A percentile compares a stretch with the other conserved stretches of the same genome.
Conservation (phyloP, 2,113 vertebrate genomes). For the Alexandromys fortis region DNA sequence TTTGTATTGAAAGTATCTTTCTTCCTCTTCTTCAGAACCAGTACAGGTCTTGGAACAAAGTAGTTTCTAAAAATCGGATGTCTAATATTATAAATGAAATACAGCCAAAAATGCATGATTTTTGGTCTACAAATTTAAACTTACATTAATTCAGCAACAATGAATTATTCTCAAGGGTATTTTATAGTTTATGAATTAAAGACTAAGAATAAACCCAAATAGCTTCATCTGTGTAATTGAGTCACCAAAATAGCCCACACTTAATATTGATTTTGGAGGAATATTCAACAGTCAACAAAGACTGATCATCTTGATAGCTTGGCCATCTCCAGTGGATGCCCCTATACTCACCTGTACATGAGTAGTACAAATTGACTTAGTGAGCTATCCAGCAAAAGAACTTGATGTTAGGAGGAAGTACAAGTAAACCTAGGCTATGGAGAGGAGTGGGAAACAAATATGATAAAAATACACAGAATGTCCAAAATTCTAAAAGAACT, state of each 20-base stretch:
- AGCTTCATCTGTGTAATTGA: background rate
- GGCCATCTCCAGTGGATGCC: background rate
- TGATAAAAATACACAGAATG: background rate
- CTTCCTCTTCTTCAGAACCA: slow-evolving; percentile 4
- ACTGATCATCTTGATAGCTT: background rate
- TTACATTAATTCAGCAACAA: background rate
- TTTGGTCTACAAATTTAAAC: background rate
- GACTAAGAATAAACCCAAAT: background rate
- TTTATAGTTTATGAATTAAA: slow-evolving; percentile 2
- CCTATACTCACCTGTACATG: background rate
- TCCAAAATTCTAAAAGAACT: background rate
- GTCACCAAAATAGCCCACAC: background rate
- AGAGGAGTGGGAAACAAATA: background rate
- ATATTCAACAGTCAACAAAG: slow-evolving; percentile 11
- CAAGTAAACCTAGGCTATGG: background rate
- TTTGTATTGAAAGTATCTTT: background rate
- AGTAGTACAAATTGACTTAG: background rate
- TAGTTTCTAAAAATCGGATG: background rate
- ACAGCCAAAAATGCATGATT: background rate
- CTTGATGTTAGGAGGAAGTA: background rate
- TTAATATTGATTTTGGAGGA: slow-evolving; percentile 34
- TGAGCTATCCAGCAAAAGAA: background rate
- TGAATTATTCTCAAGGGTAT: background rate
- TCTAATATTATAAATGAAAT: background rate
- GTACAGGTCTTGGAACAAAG: background rate